phyloP scores from a whole-genome alignment of 2,113 vertebrate species.

The Pheucticus melanocephalus region DNA sequence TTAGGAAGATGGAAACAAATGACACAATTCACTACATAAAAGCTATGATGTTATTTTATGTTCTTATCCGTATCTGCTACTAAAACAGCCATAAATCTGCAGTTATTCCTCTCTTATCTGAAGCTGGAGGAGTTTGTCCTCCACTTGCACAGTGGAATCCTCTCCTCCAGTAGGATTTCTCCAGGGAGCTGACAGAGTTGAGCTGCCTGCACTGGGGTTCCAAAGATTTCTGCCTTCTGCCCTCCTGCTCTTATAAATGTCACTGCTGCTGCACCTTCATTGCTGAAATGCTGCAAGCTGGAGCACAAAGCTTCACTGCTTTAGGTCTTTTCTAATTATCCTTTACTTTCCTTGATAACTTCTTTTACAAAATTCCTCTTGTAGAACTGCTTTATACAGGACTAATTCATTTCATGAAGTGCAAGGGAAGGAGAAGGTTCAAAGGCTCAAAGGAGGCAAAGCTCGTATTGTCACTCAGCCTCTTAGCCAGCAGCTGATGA shows the following conservation, averaged over 20 bases:
- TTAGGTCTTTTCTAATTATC: neutral
- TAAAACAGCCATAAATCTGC: neutral
- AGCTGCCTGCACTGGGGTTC: neutral
- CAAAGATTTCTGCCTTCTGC: neutral
- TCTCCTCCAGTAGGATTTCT: neutral
- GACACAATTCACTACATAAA: neutral
- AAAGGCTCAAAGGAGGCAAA: neutral
- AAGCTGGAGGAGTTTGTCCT: neutral
- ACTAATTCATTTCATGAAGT: neutral
- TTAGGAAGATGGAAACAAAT: neutral
- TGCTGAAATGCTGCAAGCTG: neutral
- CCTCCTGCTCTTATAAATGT: neutral
- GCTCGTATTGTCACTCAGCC: neutral
- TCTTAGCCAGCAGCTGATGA: neutral
- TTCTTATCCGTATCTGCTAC: neutral
- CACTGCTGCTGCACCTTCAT: neutral
- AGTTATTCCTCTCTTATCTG: neutral
- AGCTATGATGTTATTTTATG: neutral
- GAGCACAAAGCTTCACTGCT: neutral
- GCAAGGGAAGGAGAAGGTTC: neutral
- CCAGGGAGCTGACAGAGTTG: neutral
- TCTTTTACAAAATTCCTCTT: neutral
- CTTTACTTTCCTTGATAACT: neutral
- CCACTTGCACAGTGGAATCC: neutral
- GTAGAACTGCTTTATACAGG: neutral